These are phyloP conservation scores for Herpetotheres cachinnans DNA, from an alignment of 2,113 vertebrate species.

Conservation along the genomic window DNA sequence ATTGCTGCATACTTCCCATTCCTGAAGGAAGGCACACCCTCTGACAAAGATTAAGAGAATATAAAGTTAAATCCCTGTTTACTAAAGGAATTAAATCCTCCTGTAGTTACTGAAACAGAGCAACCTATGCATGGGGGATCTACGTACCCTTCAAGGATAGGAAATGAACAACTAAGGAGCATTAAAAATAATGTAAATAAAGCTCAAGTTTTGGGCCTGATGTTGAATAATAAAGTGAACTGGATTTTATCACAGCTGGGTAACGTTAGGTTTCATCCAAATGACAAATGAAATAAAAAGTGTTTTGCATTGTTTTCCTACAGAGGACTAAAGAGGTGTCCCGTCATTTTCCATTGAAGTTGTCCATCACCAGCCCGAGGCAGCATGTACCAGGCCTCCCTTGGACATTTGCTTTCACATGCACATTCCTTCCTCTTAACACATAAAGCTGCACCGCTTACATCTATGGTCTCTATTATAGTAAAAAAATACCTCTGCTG, in stretches of 20 bases:
- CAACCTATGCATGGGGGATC: background rate
- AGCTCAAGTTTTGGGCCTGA: background rate
- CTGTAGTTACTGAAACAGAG: background rate
- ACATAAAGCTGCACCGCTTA: background rate
- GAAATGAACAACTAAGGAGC: background rate
- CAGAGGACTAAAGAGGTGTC: background rate
- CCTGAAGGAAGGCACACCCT: constrained; percentile 53
- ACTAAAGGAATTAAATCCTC: constrained; percentile 35
- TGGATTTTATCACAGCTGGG: background rate
- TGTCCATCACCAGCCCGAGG: background rate
- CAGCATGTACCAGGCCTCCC: background rate
- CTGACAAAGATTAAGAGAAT: constrained; percentile 35
- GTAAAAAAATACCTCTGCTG: background rate
- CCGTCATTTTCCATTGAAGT: background rate
- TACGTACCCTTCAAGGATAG: background rate
- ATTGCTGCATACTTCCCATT: constrained; percentile 55
- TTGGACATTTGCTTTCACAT: background rate
- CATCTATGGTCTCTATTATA: accelerated
- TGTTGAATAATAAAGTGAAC: background rate
- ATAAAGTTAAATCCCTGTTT: constrained; percentile 35
- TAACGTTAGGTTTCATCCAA: background rate
- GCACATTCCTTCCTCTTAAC: background rate
- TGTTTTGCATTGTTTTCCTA: background rate
- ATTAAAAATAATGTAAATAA: background rate
- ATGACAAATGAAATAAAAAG: background rate